phyloP scores from a whole-genome alignment of 92 coral and sea anemone genomes.

The Bergia puertoricense region DNA sequence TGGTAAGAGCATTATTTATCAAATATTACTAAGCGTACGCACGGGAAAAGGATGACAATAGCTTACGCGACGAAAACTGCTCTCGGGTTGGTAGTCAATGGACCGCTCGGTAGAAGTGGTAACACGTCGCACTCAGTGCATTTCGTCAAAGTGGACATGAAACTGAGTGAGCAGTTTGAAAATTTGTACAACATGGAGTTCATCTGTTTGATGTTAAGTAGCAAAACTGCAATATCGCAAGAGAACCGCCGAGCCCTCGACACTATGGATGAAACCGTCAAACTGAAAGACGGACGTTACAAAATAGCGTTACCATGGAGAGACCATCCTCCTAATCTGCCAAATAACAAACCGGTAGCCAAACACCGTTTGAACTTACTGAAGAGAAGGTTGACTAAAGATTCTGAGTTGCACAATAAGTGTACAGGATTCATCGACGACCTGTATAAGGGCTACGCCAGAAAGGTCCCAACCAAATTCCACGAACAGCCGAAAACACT shows the following conservation, averaged over 20 bases:
- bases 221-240: background rate
- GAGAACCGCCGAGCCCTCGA: background rate
- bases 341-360: background rate
- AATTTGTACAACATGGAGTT: constrained; percentile 18
- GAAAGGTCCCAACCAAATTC: background rate
- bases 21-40: too few species aligned
- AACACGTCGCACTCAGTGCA: too few species aligned
- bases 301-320: background rate
- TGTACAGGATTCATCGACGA: background rate
- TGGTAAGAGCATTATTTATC: too few species aligned
- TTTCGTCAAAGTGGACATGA: background rate
- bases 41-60: too few species aligned
- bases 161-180: background rate
- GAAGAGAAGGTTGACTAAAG: background rate
- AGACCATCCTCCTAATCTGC: background rate
- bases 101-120: too few species aligned
- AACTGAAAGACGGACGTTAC: background rate
- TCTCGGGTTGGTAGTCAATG: too few species aligned
- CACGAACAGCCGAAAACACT: background rate
- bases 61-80: constrained; percentile 6
- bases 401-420: background rate
- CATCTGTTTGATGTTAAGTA: background rate
- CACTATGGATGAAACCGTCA: background rate
- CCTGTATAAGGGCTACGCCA: background rate
- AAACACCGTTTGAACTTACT: background rate